Evolutionary conservation across 2,888 invertebrate species (phyloP).

Genomic region (Pristionchus mayeri): DNA sequence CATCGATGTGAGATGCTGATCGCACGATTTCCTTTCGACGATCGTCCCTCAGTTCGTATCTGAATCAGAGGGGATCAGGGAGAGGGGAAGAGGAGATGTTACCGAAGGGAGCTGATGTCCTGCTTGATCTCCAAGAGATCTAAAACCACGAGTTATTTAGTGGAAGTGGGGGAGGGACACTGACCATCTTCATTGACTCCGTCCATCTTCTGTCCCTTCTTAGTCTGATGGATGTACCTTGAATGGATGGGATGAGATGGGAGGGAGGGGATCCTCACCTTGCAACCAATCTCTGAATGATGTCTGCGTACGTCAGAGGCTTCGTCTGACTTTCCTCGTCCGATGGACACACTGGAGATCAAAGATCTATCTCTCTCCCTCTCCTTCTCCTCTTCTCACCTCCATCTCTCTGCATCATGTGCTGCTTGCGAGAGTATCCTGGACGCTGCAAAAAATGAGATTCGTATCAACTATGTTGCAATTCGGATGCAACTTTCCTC

Average conservation of each 20-base stretch:
- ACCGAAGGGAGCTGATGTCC: constrained; percentile 80
- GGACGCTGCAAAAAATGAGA: constrained; percentile 65
- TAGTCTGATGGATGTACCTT: constrained; percentile 74
- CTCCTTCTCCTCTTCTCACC: neutral
- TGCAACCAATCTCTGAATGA: constrained; percentile 79
- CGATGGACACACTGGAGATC: constrained; percentile 50
- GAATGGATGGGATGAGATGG: neutral
- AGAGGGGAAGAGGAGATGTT: neutral
- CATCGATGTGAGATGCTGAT: constrained; percentile 79
- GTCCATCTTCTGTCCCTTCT: constrained; percentile 80
- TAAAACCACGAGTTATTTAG: neutral
- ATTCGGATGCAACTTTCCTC: no score
- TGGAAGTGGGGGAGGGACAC: neutral
- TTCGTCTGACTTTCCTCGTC: constrained; percentile 55
- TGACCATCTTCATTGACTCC: constrained; percentile 80
- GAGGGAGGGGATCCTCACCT: constrained; percentile 64
- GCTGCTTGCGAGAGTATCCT: constrained; percentile 70
- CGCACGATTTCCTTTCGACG: constrained; percentile 78
- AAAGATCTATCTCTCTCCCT: constrained; percentile 23
- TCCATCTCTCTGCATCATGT: constrained; percentile 60
- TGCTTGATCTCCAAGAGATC: constrained; percentile 81
- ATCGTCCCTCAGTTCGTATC: constrained; percentile 80
- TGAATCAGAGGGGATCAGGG: constrained; percentile 55
- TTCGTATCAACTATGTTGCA: no score
- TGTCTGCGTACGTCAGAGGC: constrained; percentile 77